phyloP scores from a whole-genome alignment of 1,140 invertebrate species.

The Apis mellifera region Amel_HAv3.1 CM009945.2:2529001-2529500 shows the following conservation, averaged over 20 bases:
- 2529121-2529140: constrained; percentile 90
- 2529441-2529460: constrained; percentile 85
- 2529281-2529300: neutral
- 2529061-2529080: constrained; percentile 86
- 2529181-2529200: constrained; percentile 84
- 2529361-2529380: constrained; percentile 89
- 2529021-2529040: neutral
- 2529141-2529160: constrained; percentile 86
- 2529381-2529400: constrained; percentile 88
- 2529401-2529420: constrained; percentile 90
- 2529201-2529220: constrained; percentile 88
- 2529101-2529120: constrained; percentile 92
- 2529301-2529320: constrained; percentile 73
- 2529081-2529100: constrained; percentile 87
- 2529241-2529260: constrained; percentile 78
- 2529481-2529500: neutral
- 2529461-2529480: constrained; percentile 63
- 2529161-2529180: constrained; percentile 88
- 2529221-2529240: constrained; percentile 84
- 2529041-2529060: neutral
- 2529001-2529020: neutral
- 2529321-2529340: constrained; percentile 87
- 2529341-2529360: constrained; percentile 93
- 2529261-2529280: neutral
- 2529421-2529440: constrained; percentile 93